These are phyloP conservation scores for Poeciliopsis turneri DNA, from an alignment of 2,797 vertebrate genomes.

Conservation along the genomic window DNA sequence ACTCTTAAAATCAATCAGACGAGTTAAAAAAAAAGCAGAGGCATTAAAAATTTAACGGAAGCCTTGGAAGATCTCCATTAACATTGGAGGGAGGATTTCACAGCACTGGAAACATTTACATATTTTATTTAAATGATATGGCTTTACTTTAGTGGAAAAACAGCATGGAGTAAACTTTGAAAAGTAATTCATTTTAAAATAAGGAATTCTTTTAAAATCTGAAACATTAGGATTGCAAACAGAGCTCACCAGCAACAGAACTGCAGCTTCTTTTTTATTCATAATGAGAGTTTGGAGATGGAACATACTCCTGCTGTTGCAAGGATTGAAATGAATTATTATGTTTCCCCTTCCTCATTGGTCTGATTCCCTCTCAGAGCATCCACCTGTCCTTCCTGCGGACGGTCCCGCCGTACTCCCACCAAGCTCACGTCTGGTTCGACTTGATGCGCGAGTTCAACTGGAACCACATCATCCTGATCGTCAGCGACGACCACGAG, in stretches of 20 bases:
- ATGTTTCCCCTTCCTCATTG: neutral
- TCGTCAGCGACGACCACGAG: constrained; percentile 98
- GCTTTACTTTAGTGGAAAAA: neutral
- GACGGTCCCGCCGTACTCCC: constrained; percentile 97
- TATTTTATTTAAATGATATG: neutral
- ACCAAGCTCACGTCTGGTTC: constrained; percentile 99
- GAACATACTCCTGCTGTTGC: neutral
- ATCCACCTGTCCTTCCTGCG: constrained; percentile 98
- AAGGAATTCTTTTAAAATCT: neutral
- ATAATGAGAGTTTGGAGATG: neutral
- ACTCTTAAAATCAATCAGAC: constrained; percentile 44
- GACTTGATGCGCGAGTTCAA: constrained; percentile 98
- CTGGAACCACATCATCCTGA: constrained; percentile 98
- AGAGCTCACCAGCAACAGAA: neutral
- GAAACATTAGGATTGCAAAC: neutral
- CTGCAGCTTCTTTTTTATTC: neutral
- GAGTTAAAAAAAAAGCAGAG: constrained; percentile 33
- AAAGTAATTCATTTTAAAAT: neutral
- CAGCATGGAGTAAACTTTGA: neutral
- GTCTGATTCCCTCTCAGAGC: constrained; percentile 80
- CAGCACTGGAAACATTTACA: neutral
- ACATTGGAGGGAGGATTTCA: neutral
- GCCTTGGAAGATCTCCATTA: neutral
- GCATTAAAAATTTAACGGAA: neutral
- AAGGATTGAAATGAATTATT: too few species aligned